Evolutionary conservation across 2,888 invertebrate species (phyloP), one percentile per base, ranked within the genome.

Genomic region (Macaria notata): DNA sequence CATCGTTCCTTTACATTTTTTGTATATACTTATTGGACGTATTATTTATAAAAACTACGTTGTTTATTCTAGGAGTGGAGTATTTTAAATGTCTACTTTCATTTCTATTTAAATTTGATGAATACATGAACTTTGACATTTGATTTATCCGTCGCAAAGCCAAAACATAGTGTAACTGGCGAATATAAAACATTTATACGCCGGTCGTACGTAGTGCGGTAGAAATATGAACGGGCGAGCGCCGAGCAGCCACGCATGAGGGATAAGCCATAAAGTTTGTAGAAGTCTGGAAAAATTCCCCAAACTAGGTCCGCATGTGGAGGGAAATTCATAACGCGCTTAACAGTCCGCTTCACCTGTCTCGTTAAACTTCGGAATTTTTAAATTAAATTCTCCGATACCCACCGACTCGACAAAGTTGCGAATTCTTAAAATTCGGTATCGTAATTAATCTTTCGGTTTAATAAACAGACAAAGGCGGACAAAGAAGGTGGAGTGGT

Each of bases 281-380:
- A 69, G 75, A 75, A 79, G 79, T 78, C 76, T 75, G 83, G 75
- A 88, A 87, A 87, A 84, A 86, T 82, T 84, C 78, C 85, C 84
- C 66, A 85, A 90, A 91, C 90, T 90, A 78, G 46, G 9, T 62
- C 63, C 79, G 78, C 78, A 79, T 81, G 78, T 79, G 80, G 78
- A 76, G 80, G 71, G 69, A 86, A 89, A 86, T 89, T 91, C 90
- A 90, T 90, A 91, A 88, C 89, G 83, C 83, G 88, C 85, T 88
- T 86, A 88, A 81, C 88, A 84, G 86, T 88, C 85, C 76, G 70
- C 79, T 78, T 88, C 87, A 90, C 90, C 91, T 91, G 91, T 84
- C 89, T 88, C 84, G 88, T 87, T 86, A 81, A 78, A 88, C 87
- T 89, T 88, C 70, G 88, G 88, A 90, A 90, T 91, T 90, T 90